Percentiles rank a stretch among this genome's conserved stretches.
Conservation (phyloP, 2,797 vertebrate genomes). For the Paguma larvata region DNA sequence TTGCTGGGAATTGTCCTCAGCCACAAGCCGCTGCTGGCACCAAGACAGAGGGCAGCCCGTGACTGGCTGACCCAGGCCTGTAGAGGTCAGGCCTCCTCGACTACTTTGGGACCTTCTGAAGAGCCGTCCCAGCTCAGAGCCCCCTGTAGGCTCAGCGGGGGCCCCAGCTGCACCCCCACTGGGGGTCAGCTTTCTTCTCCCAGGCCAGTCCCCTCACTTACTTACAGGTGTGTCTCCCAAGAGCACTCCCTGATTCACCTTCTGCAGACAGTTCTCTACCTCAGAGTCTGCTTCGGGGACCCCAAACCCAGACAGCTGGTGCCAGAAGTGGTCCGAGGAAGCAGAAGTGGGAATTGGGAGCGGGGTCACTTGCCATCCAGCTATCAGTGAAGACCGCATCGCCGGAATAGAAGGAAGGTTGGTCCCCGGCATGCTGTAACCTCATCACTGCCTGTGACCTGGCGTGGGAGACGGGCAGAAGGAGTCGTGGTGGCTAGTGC, state of each 20-base stretch:
- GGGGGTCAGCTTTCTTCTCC: background rate
- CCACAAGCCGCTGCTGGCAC: background rate
- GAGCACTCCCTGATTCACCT: background rate
- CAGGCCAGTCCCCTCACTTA: background rate
- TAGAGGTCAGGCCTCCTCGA: background rate
- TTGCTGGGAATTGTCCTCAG: background rate
- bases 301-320: background rate
- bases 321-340: background rate
- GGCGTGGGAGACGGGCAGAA: background rate
- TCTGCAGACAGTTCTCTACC: background rate
- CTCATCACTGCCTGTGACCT: background rate
- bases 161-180: background rate
- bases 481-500: background rate
- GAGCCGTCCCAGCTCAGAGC: background rate
- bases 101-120: background rate
- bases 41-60: background rate
- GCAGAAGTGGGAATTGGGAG: background rate
- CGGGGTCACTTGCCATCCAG: background rate
- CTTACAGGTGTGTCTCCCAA: background rate
- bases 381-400: background rate
- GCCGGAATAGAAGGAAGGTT: background rate
- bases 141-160: background rate
- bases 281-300: background rate
- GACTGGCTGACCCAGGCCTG: no score
- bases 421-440: background rate